Base-by-base conservation (phyloP, 2,113 vertebrate species). In the Menidia beryllina region DNA sequence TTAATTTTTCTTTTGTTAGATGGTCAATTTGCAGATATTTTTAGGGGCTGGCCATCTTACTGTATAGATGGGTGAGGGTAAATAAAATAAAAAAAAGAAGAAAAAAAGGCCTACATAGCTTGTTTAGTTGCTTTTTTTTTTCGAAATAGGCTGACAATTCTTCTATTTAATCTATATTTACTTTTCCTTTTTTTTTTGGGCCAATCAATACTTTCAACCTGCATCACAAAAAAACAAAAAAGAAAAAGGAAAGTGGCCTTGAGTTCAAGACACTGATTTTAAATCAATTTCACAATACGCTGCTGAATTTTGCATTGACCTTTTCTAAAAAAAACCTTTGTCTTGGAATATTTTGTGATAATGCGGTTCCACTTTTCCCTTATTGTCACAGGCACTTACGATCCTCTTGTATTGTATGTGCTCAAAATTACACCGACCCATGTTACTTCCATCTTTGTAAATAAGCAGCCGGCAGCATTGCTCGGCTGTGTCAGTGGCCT, bases 381-480 rank as follows among this genome's bases (percentile, higher is more conserved):
- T 52, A 82, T 78, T 76, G 78, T 55, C 26, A 75, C 69, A 58
- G 41, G 34, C 63, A 71, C 75, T 23, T 52, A 71, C 72, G 81
- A 61, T 72, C 36, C 49, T 63, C 76, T 51, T 72, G 58, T 82
- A 63, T 62, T 51, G 30, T 52, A 78, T 76, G 56, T 70, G 43
- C 61, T 58, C 55, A 82, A 80, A 83, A 79, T 75, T 73, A 80
- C 68, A 88, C 64, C 24, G 59, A 68, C 59, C 64, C 60, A 11
- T 82, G 79, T 82, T 84, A 75, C 72, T 86, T 83, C 79, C 66
- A 83, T 86, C 72, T 77, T 77, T 77, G 82, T 77, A 84, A 83
- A 86, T 86, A 88, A 86, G 67, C 86, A 79, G 81, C 75, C 75
- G 2, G 17, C 65, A 86, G 74, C 71, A 60, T 34, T 25, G 64